Percentiles rank a stretch among this genome's conserved stretches.
These are phyloP conservation scores for Pangasianodon hypophthalmus DNA, from an alignment of 2,113 vertebrate species.

Conservation along the genomic window DNA sequence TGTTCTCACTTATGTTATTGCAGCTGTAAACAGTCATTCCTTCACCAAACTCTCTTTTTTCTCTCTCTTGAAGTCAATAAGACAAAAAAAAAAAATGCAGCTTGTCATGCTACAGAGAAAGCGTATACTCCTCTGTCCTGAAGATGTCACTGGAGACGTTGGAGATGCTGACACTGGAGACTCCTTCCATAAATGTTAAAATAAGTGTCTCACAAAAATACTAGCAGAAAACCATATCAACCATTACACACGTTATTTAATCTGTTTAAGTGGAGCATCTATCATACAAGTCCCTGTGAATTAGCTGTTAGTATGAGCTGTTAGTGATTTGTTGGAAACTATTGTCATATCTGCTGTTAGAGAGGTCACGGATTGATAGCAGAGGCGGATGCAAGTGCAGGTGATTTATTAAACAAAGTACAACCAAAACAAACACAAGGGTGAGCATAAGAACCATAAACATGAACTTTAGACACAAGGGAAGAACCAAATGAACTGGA, in stretches of 20 bases:
- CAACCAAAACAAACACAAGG: background rate
- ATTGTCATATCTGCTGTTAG: background rate
- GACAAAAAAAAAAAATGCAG: background rate
- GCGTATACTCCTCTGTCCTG: background rate
- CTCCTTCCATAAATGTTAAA: too few species aligned
- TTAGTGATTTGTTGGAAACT: background rate
- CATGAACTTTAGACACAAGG: too few species aligned
- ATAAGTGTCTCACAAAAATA: too few species aligned
- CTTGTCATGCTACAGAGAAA: background rate
- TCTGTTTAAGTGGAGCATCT: background rate
- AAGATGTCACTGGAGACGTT: background rate
- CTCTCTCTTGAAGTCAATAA: background rate
- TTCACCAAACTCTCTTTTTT: background rate
- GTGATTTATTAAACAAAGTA: background rate
- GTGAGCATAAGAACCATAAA: background rate
- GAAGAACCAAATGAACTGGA: background rate
- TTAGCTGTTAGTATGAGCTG: background rate
- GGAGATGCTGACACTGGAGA: too few species aligned
- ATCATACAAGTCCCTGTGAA: background rate
- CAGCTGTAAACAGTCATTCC: background rate
- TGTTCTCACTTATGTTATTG: background rate
- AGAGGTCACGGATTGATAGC: background rate
- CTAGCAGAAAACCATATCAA: background rate
- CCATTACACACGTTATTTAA: background rate
- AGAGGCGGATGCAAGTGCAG: background rate